Evolutionary conservation across 2,888 invertebrate species (phyloP), one percentile per base, ranked within the genome.

Genomic region (Tachina fera): DNA sequence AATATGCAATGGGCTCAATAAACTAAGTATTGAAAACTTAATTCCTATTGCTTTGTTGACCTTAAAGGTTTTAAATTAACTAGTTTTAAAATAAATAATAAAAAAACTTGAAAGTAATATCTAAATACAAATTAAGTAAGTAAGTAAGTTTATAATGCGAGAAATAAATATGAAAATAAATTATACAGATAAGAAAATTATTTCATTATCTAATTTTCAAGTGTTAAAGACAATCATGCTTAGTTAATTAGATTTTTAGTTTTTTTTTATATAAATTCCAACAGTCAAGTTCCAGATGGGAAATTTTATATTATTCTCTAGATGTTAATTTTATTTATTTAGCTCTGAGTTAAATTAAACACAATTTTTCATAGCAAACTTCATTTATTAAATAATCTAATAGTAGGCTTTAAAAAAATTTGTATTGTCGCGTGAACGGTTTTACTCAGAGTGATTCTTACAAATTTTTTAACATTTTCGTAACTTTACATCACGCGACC

Each of bases 241-340:
- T 53, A 51, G 53, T 45, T 31, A 71, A 58, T 58, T 31, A 31
- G 31, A 14, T 13, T 72, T 45, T 47, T 31, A 47, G 2, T 16
- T 56, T 39, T 41, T 19, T 41, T 19, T 43, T 56, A 10, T 43
- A 45, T 45, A 13, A 19, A 9, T 45, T 45, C 19, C 19, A 22
- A 22, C 43, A 56, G n/a, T 60, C 58, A 72, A 60, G 72, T 47
- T 60, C 39, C 47, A 31, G 31, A 72, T 58, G 31, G 47, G 47
- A 47, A 72, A 14, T 0, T 58, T 45, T 4, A 11, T 22, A 4
- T 45, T 19, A 14, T 19, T 43, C 19, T 14, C 5, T 9, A n/a
- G n/a, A n/a, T 22, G 22, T 22, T 22, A 22, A 22, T 22, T 22
- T 22, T 22, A 22, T 22, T 22, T 22, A 22, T 1, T 22, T 22